Evolutionary conservation across 1,140 invertebrate genomes (phyloP), one percentile per base, ranked within the genome.

Genomic region (Radopholus similis): DNA sequence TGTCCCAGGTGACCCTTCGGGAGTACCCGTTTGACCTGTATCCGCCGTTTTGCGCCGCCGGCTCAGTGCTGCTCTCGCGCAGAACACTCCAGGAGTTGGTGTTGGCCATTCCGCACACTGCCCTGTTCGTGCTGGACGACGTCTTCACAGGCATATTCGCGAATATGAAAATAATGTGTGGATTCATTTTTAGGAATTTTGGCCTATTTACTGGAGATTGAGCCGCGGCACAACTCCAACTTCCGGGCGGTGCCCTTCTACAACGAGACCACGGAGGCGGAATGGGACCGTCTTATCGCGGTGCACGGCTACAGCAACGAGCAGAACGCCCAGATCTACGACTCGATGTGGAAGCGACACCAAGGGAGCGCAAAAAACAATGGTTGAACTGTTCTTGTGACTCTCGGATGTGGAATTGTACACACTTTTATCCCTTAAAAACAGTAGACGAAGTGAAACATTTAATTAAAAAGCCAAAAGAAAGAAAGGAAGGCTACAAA

Each of bases 31-130:
- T 55, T 57, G 42, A 55, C 23, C 21, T 35, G 15, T 79, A 78
- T 65, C 77, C 77, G 9, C 78, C 77, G n/a, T 79, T 81, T 47
- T 74, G 78, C 23, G 55, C 76, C 2, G 77, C 70, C 35, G 77
- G 77, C n/a, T 68, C 66, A 9, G 78, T 79, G 11, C 54, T 79
- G 15, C 44, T 78, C 6, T 62, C 77, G 26, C 44, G 57, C 8
- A 68, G 58, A 62, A 70, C 78, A 4, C 55, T 77, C 21, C 9
- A 30, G 18, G 67, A 75, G 44, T 78, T 79, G 49, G 74, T 71
- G 49, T 13, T 30, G 21, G 76, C 72, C 9, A 60, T 67, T n/a
- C 54, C 80, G 54, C 56, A 78, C 40, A 26, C 76, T 4, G 18
- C 58, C 47, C 26, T 77, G 32, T 79, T 70, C 54, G 59, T 57